Percentiles rank a stretch among this genome's conserved stretches.
These are phyloP conservation scores for Brachionus rubens DNA, from an alignment of 1,140 invertebrate species.

Conservation along the genomic window DNA sequence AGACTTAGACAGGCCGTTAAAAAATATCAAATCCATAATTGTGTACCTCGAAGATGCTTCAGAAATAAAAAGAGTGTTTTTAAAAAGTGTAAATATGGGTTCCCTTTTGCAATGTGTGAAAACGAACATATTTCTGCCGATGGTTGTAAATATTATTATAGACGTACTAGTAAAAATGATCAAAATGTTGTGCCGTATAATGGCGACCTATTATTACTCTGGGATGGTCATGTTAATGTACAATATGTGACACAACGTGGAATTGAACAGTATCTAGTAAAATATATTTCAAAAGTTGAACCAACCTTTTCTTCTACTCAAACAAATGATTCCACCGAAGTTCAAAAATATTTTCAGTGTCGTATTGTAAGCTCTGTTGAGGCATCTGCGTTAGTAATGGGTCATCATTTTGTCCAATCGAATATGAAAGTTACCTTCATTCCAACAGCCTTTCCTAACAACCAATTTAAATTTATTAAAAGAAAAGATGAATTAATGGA, in stretches of 20 bases:
- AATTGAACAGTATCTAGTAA: constrained; percentile 2
- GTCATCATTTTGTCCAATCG: background rate
- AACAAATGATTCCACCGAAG: background rate
- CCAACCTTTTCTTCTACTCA: background rate
- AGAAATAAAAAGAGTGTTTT: background rate
- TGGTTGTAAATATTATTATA: background rate
- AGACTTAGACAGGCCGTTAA: too few relatives aligned
- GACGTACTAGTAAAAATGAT: background rate
- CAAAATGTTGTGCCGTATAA: background rate
- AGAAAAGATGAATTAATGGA: background rate
- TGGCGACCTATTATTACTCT: background rate
- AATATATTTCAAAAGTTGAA: constrained; percentile 5
- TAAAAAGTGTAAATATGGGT: background rate
- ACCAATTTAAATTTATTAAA: background rate
- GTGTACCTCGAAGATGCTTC: background rate
- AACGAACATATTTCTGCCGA: too few relatives aligned
- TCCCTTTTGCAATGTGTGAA: background rate
- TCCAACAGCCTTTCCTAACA: background rate
- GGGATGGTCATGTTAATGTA: background rate
- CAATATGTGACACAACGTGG: background rate
- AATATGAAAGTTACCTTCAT: background rate
- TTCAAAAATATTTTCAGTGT: background rate
- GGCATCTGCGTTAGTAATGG: too few relatives aligned
- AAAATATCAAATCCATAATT: too few relatives aligned
- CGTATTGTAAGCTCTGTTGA: too few relatives aligned